Evolutionary conservation across 2,888 invertebrate genomes (phyloP).

Genomic region (Trichacis sp.): DNA sequence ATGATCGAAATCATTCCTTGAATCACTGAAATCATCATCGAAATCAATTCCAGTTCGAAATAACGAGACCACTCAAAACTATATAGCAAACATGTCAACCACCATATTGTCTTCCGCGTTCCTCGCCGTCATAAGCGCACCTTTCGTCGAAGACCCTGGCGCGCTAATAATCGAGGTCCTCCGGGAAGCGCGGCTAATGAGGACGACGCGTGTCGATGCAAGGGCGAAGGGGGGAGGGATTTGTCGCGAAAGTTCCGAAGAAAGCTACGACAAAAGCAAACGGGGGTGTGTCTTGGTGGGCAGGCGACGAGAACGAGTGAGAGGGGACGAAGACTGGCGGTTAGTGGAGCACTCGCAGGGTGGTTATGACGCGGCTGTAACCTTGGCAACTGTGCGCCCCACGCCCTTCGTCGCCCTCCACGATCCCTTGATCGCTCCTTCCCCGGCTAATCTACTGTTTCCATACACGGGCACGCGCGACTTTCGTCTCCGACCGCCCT

Average conservation of each 20-base stretch:
- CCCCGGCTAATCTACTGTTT: constrained; percentile 33
- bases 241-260: constrained; percentile 48
- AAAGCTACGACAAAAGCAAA: constrained; percentile 26
- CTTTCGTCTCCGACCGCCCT: constrained; percentile 18
- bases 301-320: constrained; percentile 25
- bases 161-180: too few species aligned
- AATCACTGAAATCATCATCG: too few species aligned
- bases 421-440: constrained; percentile 24
- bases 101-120: too few species aligned
- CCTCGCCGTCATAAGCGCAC: too few species aligned
- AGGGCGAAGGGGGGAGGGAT: constrained; percentile 39
- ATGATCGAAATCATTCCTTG: too few species aligned
- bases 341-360: constrained; percentile 51
- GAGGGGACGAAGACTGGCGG: constrained; percentile 41
- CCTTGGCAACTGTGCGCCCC: constrained; percentile 59
- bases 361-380: constrained; percentile 61
- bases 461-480: constrained; percentile 25
- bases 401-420: constrained; percentile 20
- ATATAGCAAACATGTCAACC: too few species aligned
- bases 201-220: too few species aligned
- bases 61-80: too few species aligned
- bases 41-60: too few species aligned
- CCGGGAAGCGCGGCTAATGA: too few species aligned
- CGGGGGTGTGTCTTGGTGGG: constrained; percentile 36
- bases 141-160: too few species aligned